These are phyloP conservation scores for Phocoena phocoena DNA, from an alignment of 2,113 vertebrate species.

Conservation along the genomic window DNA sequence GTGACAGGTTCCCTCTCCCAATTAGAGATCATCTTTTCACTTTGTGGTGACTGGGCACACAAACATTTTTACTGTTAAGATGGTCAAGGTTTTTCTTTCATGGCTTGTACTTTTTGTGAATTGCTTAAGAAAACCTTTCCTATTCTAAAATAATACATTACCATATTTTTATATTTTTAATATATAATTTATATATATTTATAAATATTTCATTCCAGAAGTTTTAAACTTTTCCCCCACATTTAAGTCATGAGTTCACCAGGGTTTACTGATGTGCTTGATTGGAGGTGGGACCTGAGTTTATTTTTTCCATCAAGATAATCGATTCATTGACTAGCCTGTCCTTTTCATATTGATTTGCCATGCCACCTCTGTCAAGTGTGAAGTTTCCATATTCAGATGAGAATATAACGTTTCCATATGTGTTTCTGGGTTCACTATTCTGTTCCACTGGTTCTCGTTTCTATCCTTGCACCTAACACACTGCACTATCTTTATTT, in stretches of 20 bases:
- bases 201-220: conserved; percentile 2
- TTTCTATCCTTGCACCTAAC: not conserved
- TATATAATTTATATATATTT: not conserved
- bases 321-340: not conserved
- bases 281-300: not conserved
- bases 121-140: not conserved
- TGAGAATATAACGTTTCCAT: not conserved
- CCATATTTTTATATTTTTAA: not conserved
- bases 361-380: not conserved
- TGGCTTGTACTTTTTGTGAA: not conserved
- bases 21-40: not conserved
- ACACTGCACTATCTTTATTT: not conserved
- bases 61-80: not conserved
- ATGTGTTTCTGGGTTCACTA: not conserved
- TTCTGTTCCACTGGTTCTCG: rapidly evolving
- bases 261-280: not conserved
- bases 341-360: not conserved
- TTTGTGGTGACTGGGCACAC: not conserved
- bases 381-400: not conserved
- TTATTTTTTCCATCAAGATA: not conserved
- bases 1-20: not conserved
- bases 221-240: not conserved
- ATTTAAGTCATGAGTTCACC: not conserved
- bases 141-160: not conserved
- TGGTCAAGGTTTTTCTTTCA: not conserved